Percentiles rank a stretch among this genome's conserved stretches.
phyloP scores from a whole-genome alignment of 2,113 vertebrate genomes.

The Pedionomus torquatus region DNA sequence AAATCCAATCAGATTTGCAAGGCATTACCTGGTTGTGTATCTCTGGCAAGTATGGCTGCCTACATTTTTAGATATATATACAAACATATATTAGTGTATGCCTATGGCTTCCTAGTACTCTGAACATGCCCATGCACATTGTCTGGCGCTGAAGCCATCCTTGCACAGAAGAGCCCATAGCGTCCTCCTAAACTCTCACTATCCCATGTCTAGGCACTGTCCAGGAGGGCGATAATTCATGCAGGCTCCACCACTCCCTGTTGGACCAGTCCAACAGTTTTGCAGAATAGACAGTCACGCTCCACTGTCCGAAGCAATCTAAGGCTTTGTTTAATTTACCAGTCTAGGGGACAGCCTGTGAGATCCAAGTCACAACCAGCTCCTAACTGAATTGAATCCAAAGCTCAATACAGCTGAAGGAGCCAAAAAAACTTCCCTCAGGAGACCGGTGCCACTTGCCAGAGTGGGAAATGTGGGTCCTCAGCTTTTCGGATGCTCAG shows the following conservation, averaged over 20 bases:
- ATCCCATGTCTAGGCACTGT: neutral
- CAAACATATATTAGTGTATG: neutral
- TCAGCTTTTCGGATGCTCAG: neutral
- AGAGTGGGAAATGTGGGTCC: neutral
- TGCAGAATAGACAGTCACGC: conserved; percentile 24
- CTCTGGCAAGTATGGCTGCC: neutral
- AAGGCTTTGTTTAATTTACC: conserved; percentile 26
- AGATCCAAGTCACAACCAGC: conserved; percentile 16
- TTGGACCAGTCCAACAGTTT: neutral
- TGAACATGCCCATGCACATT: fast-evolving
- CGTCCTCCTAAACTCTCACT: neutral
- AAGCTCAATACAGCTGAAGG: neutral
- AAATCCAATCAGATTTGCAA: neutral
- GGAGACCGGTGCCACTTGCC: neutral
- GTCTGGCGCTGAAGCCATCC: neutral
- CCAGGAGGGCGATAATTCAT: neutral
- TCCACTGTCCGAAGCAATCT: neutral
- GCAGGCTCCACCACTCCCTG: neutral
- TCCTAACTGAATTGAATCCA: conserved; percentile 32
- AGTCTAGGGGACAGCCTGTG: neutral
- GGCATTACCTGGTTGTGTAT: neutral
- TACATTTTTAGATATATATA: neutral
- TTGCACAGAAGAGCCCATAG: neutral
- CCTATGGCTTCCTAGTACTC: neutral
- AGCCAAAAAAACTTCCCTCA: conserved; percentile 37